phyloP scores from a whole-genome alignment of 1,140 invertebrate genomes.

The Chymomyza costata region DNA sequence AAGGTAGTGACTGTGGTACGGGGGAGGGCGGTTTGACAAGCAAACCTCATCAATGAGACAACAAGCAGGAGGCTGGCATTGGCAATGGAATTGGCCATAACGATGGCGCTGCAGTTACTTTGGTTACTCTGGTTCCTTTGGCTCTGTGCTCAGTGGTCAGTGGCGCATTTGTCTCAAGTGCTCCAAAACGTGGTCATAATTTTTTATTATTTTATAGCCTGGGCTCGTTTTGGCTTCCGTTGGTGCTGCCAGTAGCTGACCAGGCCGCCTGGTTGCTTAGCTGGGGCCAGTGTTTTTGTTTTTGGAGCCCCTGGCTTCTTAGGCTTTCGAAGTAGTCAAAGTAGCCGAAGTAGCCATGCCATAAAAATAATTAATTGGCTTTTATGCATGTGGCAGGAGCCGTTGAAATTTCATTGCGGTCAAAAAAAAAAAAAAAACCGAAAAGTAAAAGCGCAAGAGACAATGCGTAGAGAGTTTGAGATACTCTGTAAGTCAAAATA shows the following conservation, averaged over 20 bases:
- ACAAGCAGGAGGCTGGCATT: too few species aligned
- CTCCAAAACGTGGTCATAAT: slow-evolving; percentile 69
- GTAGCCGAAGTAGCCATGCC: slow-evolving; percentile 65
- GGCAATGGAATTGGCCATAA: too few species aligned
- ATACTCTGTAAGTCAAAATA: too few species aligned
- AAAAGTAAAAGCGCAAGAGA: too few species aligned
- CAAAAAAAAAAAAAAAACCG: too few species aligned
- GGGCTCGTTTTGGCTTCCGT: slow-evolving; percentile 44
- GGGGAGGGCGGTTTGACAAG: background rate
- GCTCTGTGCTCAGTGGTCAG: slow-evolving; percentile 36
- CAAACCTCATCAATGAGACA: too few species aligned
- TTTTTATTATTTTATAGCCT: slow-evolving; percentile 58
- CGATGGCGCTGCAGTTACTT: too few species aligned
- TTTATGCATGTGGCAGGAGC: slow-evolving; percentile 70
- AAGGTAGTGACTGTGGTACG: slow-evolving; percentile 21
- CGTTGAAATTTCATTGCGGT: slow-evolving; percentile 62
- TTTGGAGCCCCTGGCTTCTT: slow-evolving; percentile 20
- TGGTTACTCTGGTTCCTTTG: slow-evolving; percentile 5
- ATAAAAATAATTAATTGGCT: slow-evolving; percentile 72
- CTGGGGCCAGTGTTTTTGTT: slow-evolving; percentile 15
- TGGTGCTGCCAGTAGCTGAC: slow-evolving; percentile 41
- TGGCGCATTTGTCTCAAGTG: slow-evolving; percentile 52
- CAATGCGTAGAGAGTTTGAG: too few species aligned
- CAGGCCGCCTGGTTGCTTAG: too few species aligned
- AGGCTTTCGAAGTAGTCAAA: too few species aligned